These are phyloP conservation scores for Melanchra persicariae DNA, from an alignment of 2,888 invertebrate species.

Conservation along the genomic window DNA sequence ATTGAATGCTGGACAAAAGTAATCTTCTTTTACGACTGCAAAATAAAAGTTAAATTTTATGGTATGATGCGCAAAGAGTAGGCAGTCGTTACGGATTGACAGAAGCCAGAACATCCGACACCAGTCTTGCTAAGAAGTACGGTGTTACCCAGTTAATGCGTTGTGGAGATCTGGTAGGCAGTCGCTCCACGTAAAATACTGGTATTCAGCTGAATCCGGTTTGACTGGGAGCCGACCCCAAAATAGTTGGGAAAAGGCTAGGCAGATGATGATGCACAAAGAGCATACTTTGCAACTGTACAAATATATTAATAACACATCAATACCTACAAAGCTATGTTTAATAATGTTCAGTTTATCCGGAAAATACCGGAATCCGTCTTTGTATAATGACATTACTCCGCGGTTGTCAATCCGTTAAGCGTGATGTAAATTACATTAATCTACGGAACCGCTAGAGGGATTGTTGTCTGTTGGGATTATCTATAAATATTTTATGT, in stretches of 20 bases:
- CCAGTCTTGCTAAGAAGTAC: no score
- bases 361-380: background rate
- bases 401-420: constrained; percentile 23
- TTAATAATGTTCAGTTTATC: background rate
- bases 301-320: background rate
- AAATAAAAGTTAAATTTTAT: constrained; percentile 32
- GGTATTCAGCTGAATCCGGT: no score
- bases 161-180: no score
- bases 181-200: no score
- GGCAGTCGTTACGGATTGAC: no score
- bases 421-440: constrained; percentile 14
- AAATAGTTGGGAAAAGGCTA: no score
- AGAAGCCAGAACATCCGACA: no score
- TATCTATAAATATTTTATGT: constrained; percentile 3
- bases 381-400: constrained; percentile 1
- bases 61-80: no score
- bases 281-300: constrained; percentile 4
- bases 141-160: no score
- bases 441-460: background rate
- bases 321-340: background rate
- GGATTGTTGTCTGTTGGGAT: background rate
- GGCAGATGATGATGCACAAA: no score
- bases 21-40: constrained; percentile 14
- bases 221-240: no score
- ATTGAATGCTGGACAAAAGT: constrained; percentile 24